Conservation (phyloP, 2,797 vertebrate species). For the Serranus cabrilla region DNA sequence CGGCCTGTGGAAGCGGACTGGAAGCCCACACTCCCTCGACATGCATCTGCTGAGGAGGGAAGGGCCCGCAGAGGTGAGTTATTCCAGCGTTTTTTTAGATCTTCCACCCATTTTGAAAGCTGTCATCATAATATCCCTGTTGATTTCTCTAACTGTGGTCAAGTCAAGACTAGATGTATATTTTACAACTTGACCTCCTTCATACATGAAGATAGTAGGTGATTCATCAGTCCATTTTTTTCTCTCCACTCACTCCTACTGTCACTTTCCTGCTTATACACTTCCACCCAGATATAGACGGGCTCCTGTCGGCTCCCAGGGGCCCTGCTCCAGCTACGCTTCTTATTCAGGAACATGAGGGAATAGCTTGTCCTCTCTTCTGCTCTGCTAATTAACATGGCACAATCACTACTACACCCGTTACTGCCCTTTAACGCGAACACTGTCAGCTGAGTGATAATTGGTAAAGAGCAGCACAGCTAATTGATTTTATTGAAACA, state of each 20-base stretch:
- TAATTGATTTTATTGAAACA: constrained; percentile 53
- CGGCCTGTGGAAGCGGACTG: constrained; percentile 82
- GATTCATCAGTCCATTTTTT: constrained; percentile 28
- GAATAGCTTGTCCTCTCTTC: constrained; percentile 81
- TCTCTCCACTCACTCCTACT: constrained; percentile 20
- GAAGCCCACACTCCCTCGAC: constrained; percentile 86
- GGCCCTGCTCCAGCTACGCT: constrained; percentile 85
- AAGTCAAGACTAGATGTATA: constrained; percentile 4
- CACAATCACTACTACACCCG: constrained; percentile 63
- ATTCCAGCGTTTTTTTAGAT: background rate
- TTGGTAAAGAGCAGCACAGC: constrained; percentile 43
- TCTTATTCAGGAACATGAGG: constrained; percentile 86
- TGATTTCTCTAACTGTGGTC: background rate
- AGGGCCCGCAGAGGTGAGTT: constrained; percentile 83
- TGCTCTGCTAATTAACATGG: constrained; percentile 82
- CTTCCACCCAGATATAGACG: constrained; percentile 80
- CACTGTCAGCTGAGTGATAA: constrained; percentile 62
- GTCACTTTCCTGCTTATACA: constrained; percentile 60
- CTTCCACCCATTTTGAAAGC: constrained; percentile 5
- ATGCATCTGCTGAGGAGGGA: constrained; percentile 86
- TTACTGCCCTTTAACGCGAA: constrained; percentile 72
- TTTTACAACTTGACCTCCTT: constrained; percentile 44
- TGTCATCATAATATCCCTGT: constrained; percentile 10
- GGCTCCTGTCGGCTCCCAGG: constrained; percentile 76
- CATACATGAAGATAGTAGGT: constrained; percentile 21